Base-by-base conservation (phyloP, 2,113 vertebrate genomes). In the Callocephalon fimbriatum region DNA sequence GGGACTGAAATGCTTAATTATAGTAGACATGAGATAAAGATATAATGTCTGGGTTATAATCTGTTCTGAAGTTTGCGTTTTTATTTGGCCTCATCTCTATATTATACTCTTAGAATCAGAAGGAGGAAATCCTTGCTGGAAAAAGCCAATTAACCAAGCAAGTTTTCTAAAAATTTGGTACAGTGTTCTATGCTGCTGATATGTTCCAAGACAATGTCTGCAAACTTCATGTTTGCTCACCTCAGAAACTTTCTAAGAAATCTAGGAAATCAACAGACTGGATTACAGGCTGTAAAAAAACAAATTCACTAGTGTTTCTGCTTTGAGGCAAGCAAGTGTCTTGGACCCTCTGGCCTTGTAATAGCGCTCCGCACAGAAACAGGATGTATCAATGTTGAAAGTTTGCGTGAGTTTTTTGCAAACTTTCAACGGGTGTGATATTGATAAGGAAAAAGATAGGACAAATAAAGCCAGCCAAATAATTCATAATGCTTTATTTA, bases 151-250 rank as follows among this genome's bases (percentile, higher is more conserved):
- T 83, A 70, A 44, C 6, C 15, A 73, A 67, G 3, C 2, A 75
- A 79, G 5, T 8, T 18, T 80, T 31, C 5, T 70, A 10, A 72
- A 65, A 63, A 10, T 20, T 27, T 65, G 5, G 12, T 10, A 44
- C 5, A 68, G 5, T 0, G 0, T 62, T 86, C 10, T 73, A 25
- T 32, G 6, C 2, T 68, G 42, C 5, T 50, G 4, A 38, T 74
- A 13, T 26, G 32, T 51, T 78, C 42, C 45, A 10, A 67, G 26
- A 38, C 3, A 37, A 48, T 35, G 81, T 77, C 32, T 74, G 50
- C 67, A 81, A 88, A 47, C 3, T 10, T 29, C 8, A 29, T 17
- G 5, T 72, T 59, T 91, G 1, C 7, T 32, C 7, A 50, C 27
- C 38, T 63, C 32, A 68, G 26, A 78, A 90, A 45, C 15, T 38